Conservation (phyloP, 2,797 vertebrate species). For the Clamator glandarius region DNA sequence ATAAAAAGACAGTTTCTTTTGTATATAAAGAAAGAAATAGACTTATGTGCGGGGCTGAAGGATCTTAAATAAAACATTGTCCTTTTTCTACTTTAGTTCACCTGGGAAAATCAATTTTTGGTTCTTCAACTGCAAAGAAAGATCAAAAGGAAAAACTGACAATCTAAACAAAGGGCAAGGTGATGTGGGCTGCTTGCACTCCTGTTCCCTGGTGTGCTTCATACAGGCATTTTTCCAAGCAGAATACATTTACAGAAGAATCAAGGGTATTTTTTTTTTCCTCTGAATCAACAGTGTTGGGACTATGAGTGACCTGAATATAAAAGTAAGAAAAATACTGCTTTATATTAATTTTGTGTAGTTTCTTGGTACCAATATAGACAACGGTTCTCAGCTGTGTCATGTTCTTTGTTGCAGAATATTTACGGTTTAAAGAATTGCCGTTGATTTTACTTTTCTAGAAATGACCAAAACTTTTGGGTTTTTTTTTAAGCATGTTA, state of each 20-base stretch:
- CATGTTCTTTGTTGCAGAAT: neutral
- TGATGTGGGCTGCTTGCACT: slow-evolving; percentile 33
- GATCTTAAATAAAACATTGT: slow-evolving; percentile 77
- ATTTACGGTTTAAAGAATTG: neutral
- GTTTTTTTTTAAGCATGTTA: neutral
- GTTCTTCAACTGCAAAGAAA: slow-evolving; percentile 68
- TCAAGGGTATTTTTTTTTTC: neutral
- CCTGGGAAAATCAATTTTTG: slow-evolving; percentile 75
- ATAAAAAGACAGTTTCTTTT: slow-evolving; percentile 68
- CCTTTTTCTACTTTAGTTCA: slow-evolving; percentile 61
- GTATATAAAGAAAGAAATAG: slow-evolving; percentile 63
- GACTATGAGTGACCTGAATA: slow-evolving; percentile 23
- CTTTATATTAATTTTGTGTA: neutral
- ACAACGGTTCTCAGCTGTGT: neutral
- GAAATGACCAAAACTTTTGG: neutral
- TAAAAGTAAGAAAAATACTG: neutral
- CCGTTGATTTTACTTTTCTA: neutral
- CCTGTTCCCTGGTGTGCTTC: slow-evolving; percentile 59
- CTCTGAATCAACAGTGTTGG: neutral
- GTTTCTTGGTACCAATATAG: neutral
- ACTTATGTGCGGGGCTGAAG: slow-evolving; percentile 49
- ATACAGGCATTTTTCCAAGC: slow-evolving; percentile 44
- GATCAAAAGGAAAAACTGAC: slow-evolving; percentile 74
- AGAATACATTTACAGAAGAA: slow-evolving; percentile 53
- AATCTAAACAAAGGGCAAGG: slow-evolving; percentile 69